phyloP scores from a whole-genome alignment of 2,113 vertebrate species.

The Ptychochromis oligacanthus region DNA sequence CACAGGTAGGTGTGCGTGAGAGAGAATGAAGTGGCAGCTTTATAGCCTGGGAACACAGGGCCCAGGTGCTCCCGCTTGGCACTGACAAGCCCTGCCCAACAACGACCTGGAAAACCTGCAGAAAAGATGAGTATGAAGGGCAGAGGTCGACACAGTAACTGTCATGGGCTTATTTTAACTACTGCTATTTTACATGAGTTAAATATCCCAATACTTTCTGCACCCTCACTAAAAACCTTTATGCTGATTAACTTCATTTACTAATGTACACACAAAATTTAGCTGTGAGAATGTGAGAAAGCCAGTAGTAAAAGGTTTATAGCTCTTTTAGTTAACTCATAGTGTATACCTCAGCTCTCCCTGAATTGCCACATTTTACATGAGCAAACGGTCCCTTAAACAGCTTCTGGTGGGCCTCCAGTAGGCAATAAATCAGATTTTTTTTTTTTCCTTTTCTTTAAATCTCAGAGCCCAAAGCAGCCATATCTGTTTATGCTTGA shows the following conservation, averaged over 20 bases:
- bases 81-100: too few species aligned
- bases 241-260: background rate
- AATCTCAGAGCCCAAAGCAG: background rate
- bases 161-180: background rate
- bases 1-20: background rate
- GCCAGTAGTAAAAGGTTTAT: background rate
- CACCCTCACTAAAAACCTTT: background rate
- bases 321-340: background rate
- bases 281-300: background rate
- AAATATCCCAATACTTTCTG: too few species aligned
- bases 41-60: background rate
- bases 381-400: background rate
- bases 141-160: background rate
- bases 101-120: too few species aligned
- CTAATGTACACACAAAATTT: background rate
- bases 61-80: background rate
- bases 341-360: background rate
- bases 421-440: background rate
- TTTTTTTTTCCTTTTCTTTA: background rate
- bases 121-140: background rate
- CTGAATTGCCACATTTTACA: background rate
- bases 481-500: background rate
- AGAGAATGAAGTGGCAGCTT: background rate
- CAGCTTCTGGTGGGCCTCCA: slow-evolving; percentile 9
- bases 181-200: too few species aligned